Evolutionary conservation across 2,888 invertebrate species (phyloP).

Genomic region (Horisme vitalbata): DNA sequence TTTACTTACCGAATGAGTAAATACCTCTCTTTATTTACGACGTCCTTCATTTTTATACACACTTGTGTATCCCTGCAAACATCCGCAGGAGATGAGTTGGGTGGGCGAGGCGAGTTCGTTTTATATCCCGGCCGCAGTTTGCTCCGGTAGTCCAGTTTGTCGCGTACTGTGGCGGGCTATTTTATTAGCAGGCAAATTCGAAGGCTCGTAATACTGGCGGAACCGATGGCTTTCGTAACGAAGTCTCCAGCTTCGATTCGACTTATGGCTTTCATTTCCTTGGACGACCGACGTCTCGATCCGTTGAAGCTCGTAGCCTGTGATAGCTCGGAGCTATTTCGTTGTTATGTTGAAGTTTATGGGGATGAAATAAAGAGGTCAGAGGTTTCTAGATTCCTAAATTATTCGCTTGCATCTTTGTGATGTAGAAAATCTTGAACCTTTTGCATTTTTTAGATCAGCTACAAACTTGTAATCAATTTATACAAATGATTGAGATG

Average conservation of each 20-base stretch:
- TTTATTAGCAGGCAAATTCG: constrained; percentile 75
- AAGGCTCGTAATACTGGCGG: constrained; percentile 61
- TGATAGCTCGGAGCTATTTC: constrained; percentile 12
- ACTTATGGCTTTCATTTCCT: constrained; percentile 72
- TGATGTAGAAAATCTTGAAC: neutral
- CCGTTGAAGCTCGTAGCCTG: constrained; percentile 31
- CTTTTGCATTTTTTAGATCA: neutral
- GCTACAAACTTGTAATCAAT: too few species aligned
- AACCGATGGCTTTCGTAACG: constrained; percentile 60
- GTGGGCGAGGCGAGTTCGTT: constrained; percentile 60
- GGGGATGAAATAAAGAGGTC: constrained; percentile 8
- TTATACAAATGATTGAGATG: too few species aligned
- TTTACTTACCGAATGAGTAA: constrained; percentile 28
- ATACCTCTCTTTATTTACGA: constrained; percentile 37
- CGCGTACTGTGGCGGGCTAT: constrained; percentile 54
- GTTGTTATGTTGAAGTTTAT: constrained; percentile 19
- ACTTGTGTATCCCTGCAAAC: constrained; percentile 49
- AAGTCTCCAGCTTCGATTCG: constrained; percentile 51
- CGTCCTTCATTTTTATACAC: constrained; percentile 38
- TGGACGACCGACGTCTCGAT: constrained; percentile 31
- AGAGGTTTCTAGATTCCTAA: constrained; percentile 4
- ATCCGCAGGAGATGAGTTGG: constrained; percentile 68
- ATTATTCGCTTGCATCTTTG: neutral
- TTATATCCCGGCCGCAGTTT: constrained; percentile 58
- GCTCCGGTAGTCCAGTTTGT: constrained; percentile 52